Conservation (phyloP, 2,113 vertebrate genomes). For the Piliocolobus tephrosceles region DNA sequence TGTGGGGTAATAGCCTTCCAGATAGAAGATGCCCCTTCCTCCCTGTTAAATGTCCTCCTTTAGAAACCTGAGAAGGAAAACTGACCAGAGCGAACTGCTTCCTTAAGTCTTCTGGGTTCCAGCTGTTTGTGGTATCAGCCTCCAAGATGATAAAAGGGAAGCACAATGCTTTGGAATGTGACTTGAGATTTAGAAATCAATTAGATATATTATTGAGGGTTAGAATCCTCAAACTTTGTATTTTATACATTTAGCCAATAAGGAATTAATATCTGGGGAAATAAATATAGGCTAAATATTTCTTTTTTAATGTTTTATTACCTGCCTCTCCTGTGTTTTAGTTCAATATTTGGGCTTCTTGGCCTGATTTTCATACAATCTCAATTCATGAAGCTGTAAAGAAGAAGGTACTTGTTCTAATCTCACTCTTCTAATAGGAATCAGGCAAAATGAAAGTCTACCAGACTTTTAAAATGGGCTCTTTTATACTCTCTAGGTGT, state of each 20-base stretch:
- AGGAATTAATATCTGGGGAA: conserved; percentile 64
- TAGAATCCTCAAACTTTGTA: conserved; percentile 58
- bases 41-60: not conserved
- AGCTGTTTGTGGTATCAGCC: not conserved
- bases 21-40: not conserved
- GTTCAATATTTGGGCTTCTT: conserved; percentile 62
- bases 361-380: conserved; percentile 37
- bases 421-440: conserved; percentile 42
- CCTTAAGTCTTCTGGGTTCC: not conserved
- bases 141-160: conserved; percentile 36
- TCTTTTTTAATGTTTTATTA: conserved; percentile 66
- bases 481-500: conserved; percentile 25
- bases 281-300: conserved; percentile 69
- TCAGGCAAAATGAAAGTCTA: conserved; percentile 56
- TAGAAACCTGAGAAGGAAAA: not conserved
- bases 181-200: conserved; percentile 46
- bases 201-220: conserved; percentile 30
- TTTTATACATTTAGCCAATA: conserved; percentile 67
- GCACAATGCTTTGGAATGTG: not conserved
- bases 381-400: conserved; percentile 57
- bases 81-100: not conserved
- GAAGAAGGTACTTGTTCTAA: conserved; percentile 40
- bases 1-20: not conserved
- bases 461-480: conserved; percentile 65
- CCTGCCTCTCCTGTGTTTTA: conserved; percentile 48